Base-by-base conservation (phyloP, 2,113 vertebrate species). In the Thinocorus orbignyianus region DNA sequence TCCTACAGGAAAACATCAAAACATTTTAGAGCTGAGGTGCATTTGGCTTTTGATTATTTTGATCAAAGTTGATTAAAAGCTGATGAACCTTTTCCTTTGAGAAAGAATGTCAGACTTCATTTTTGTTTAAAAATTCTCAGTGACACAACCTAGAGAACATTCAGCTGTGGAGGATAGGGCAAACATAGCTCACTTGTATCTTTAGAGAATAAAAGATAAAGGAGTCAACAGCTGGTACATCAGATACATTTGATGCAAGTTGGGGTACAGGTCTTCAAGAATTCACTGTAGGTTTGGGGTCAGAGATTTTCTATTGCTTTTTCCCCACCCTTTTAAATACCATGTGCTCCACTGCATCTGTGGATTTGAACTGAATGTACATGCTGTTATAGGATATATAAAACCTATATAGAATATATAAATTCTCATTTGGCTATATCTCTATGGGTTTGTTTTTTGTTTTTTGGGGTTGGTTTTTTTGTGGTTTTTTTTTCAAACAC, bases 11-110 rank as follows among this genome's bases (percentile, higher is more conserved):
- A 91, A 93, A 60, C 14, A 90, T 81, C 3, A 68, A 26, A 25
- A 25, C 31, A 58, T 92, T 88, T 91, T 12, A 10, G 62, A 92
- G 6, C 42, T 65, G 26, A 83, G 58, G 70, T 91, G 61, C 33
- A 17, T 74, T 82, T 94, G 93, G 4, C 7, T 82, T 71, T 52
- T 84, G 35, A 81, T 87, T 90, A 76, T 95, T 96, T 94, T 79
- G 14, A 95, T 52, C 39, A 68, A n/a, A 35, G 33, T 72, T 64
- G 61, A 95, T 94, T 87, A 87, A 79, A 96, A 94, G 33, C n/a
- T 74, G 70, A 79, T 78, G 46, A 95, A 85, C 10, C 1, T 68
- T 84, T 66, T 92, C 35, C 9, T 79, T 90, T 87, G 0, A 0
- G 58, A 24, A 83, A 44, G 35, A 96, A 92, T 17, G 11, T 26